Percentiles rank a stretch among this genome's conserved stretches.
Conservation (phyloP, 1,140 invertebrate species). For the Phenacoccus solenopsis region DNA sequence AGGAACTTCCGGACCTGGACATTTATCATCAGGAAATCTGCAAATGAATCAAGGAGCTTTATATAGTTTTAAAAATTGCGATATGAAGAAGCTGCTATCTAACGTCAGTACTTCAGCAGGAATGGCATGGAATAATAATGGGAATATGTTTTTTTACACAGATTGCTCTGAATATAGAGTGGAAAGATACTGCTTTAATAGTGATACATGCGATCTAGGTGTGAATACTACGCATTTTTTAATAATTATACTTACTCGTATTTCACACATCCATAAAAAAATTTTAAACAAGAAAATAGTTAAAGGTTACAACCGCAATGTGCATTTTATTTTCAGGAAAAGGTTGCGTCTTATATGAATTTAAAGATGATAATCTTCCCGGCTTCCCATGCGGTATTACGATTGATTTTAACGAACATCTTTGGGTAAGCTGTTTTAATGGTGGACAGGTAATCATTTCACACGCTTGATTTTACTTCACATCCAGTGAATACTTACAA, state of each 20-base stretch:
- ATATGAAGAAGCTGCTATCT: not conserved
- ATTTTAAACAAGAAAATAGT: too few species aligned
- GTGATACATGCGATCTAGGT: not conserved
- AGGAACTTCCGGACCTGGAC: not conserved
- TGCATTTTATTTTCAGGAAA: not conserved
- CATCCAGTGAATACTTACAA: not conserved
- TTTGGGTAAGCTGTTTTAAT: not conserved
- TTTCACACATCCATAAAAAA: too few species aligned
- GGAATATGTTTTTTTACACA: not conserved
- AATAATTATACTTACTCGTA: too few species aligned
- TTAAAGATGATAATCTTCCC: not conserved
- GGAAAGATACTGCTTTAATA: not conserved
- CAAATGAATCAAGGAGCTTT: not conserved
- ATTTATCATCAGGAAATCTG: not conserved
- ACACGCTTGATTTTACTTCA: not conserved
- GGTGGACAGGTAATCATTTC: not conserved
- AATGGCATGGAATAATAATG: not conserved
- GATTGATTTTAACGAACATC: not conserved
- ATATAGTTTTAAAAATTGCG: slow-evolving; percentile 3
- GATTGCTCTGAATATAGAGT: not conserved
- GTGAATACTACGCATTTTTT: too few species aligned
- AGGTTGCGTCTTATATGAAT: not conserved
- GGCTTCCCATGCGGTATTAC: not conserved
- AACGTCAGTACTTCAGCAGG: not conserved
- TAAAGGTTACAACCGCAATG: too few species aligned